Base-by-base conservation (phyloP, 2,888 invertebrate genomes). In the Agrilus cyanescens region DNA sequence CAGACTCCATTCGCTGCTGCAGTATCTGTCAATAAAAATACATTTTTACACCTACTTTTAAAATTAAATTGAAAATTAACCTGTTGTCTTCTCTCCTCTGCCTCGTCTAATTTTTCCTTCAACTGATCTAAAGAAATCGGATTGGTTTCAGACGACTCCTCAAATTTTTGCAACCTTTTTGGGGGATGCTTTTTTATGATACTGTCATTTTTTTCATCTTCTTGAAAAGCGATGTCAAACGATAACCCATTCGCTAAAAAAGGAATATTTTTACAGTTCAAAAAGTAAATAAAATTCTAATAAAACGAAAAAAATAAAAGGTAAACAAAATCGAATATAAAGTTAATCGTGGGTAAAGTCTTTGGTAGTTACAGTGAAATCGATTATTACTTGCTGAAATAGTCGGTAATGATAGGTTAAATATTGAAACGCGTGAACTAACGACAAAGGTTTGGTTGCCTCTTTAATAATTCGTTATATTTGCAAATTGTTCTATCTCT, bases 81-180 rank as follows among this genome's bases (percentile, higher is more conserved):
- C 67, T 77, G 74, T 52, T 74, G 73, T 43, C 85, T 72, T 46
- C 85, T 70, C 47, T 74, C 72, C 54, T 85, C 84, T 1, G 85
- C 85, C 45, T 80, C 82, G 14, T 80, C 81, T 47, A 82, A 66
- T 56, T 82, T 84, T 56, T 78, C 82, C 55, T 79, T 76, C 25
- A 85, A 70, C 46, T 78, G 75, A 16, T 79, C 75, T 33, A 82
- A 63, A 4, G 63, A 61, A 6, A 58, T 47, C 30, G 74, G 73
- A 51, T 75, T 69, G 14, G 74, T 73, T 38, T 70, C 69, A 3
- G 76, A 72, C 4, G 75, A 74, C 47, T 81, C 80, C 53, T 82
- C 73, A 33, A 83, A 61, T 46, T 80, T 67, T 57, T 82, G 80
- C 30, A 85, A 66, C 44, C 82, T 73, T 35, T 75, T 74, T 0